Percentiles rank a stretch among this genome's conserved stretches.
These are phyloP conservation scores for Protobothrops flavoviridis DNA, from an alignment of 2,113 vertebrate species.

Conservation along the genomic window DNA sequence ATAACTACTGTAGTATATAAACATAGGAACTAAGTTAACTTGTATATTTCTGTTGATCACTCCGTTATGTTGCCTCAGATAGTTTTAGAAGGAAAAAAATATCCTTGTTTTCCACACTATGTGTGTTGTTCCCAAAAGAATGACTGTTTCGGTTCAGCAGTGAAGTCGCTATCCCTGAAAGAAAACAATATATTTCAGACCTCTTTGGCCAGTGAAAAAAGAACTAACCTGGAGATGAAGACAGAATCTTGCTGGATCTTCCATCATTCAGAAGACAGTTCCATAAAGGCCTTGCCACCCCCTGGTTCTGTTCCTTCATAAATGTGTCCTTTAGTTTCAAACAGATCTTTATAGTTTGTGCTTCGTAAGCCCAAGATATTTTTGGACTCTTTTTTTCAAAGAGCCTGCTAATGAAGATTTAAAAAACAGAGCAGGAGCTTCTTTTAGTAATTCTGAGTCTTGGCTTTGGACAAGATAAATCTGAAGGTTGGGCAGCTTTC, in stretches of 20 bases:
- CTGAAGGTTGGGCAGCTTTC: conserved; percentile 78
- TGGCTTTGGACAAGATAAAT: conserved; percentile 77
- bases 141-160: conserved; percentile 93
- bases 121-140: conserved; percentile 98
- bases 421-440: conserved; percentile 82
- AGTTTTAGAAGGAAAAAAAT: conserved; percentile 95
- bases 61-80: conserved; percentile 95
- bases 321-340: conserved; percentile 92
- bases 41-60: conserved; percentile 99
- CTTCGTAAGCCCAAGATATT: conserved; percentile 85
- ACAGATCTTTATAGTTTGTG: conserved; percentile 87
- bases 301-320: conserved; percentile 86
- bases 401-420: conserved; percentile 89
- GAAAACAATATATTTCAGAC: conserved; percentile 76
- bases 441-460: conserved; percentile 85
- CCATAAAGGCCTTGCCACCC: conserved; percentile 87
- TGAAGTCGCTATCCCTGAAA: conserved; percentile 82
- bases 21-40: conserved; percentile 99
- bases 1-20: conserved; percentile 99
- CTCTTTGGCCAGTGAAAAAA: conserved; percentile 81
- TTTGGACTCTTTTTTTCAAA: conserved; percentile 87
- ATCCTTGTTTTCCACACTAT: conserved; percentile 98
- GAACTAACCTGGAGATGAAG: conserved; percentile 77
- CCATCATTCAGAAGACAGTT: conserved; percentile 81
- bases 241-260: conserved; percentile 73